phyloP scores from a whole-genome alignment of 1,140 invertebrate genomes.

The Bombus sibiricus region DNA sequence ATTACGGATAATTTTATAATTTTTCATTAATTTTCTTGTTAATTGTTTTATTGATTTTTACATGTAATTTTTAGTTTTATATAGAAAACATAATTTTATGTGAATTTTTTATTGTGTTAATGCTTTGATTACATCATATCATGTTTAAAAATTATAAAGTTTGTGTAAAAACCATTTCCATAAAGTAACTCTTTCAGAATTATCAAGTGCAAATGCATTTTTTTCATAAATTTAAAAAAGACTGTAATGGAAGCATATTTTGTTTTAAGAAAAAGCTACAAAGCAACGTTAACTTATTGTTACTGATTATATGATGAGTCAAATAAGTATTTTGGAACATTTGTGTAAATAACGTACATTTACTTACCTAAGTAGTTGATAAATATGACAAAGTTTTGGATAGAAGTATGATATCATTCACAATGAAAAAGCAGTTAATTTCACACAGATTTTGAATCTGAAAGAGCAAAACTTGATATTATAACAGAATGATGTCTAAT shows the following conservation, averaged over 20 bases:
- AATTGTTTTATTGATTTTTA: no score
- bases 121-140: background rate
- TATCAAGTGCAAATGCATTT: background rate
- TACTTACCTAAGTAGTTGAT: constrained; percentile 70
- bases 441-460: constrained; percentile 61
- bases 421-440: constrained; percentile 52
- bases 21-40: background rate
- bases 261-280: background rate
- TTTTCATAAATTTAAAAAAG: constrained; percentile 10
- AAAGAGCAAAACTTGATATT: constrained; percentile 53
- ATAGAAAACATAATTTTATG: background rate
- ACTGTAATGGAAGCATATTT: background rate
- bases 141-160: background rate
- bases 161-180: background rate
- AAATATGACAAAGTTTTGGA: constrained; percentile 58
- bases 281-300: constrained; percentile 12
- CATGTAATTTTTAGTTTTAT: background rate
- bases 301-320: constrained; percentile 13
- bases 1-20: background rate
- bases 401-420: constrained; percentile 57
- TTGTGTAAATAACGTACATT: constrained; percentile 75
- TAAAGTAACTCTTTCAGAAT: constrained; percentile 15
- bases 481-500: constrained; percentile 61
- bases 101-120: background rate
- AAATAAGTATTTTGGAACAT: constrained; percentile 53